Conservation (phyloP, 2,797 vertebrate species). For the Urophycis tenuis region DNA sequence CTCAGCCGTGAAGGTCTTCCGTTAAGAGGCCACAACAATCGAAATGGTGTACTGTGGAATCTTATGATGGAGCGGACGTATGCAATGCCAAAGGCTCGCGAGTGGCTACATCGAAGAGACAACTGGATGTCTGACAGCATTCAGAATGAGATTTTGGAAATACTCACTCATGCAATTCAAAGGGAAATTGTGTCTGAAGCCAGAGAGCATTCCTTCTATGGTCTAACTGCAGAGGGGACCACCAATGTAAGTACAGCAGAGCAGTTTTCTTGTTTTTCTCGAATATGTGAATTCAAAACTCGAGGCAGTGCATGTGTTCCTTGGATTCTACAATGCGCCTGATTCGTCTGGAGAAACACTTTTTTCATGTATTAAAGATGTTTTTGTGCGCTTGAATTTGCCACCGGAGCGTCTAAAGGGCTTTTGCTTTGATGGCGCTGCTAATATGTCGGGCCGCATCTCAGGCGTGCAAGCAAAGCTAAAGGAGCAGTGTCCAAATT, state of each 20-base stretch:
- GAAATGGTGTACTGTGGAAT: not conserved
- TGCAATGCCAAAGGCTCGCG: not conserved
- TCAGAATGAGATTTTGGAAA: not conserved
- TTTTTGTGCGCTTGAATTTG: conserved; percentile 8
- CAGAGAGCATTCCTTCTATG: not conserved
- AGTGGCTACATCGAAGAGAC: not conserved
- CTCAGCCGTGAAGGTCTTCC: not conserved
- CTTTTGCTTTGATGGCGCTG: conserved; percentile 16
- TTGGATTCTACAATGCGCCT: conserved; percentile 8
- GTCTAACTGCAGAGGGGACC: not conserved
- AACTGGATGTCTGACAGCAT: not conserved
- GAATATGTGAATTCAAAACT: not conserved
- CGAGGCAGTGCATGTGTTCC: not conserved
- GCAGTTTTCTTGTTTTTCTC: not conserved
- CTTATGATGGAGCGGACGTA: not conserved
- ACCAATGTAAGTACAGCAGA: not conserved
- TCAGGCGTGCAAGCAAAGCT: conserved; percentile 9
- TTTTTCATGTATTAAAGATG: conserved; percentile 5
- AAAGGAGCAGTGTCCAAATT: conserved; percentile 1
- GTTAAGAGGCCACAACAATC: not conserved
- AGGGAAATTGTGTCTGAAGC: not conserved
- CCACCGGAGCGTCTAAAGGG: not conserved
- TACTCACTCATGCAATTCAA: not conserved
- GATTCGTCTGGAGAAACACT: conserved; percentile 3
- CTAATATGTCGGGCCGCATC: conserved; percentile 5